Base-by-base conservation (phyloP, 1,140 invertebrate species). In the Drosophila mojavensis region DNA sequence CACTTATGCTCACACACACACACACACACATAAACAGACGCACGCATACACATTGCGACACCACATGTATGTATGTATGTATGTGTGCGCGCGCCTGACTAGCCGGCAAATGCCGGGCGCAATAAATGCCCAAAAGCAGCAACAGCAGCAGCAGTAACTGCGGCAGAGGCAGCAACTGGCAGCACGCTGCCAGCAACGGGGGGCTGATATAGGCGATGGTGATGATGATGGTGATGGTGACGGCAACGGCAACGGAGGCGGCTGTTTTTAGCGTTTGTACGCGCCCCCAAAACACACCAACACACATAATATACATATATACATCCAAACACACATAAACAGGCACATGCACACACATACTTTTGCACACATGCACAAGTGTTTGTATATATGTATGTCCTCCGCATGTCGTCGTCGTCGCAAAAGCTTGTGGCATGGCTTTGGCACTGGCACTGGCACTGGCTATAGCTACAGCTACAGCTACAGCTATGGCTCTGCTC, bases 101-200 rank as follows among this genome's bases (percentile, higher is more conserved):
- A 80, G 84, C 84, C 84, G 84, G 84, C 84, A 80, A 82, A 78
- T 73, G 78, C 71, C 78, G 78, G 69, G 68, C 78, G 80, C 80
- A 89, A 90, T 89, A 89, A 89, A 89, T 89, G 84, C 84, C 84
- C 84, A 89, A 89, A 89, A 89, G 84, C 84, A 89, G 84, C 83
- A 81, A 66, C 67, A 81, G 13, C 36, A 43, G 50, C 56, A 64
- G 39, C 48, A 53, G 17, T 50, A 47, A 17, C 79, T 70, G 47
- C 51, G 64, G 65, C 68, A 71, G 67, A 66, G 78, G 68, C 45
- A 66, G 20, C 17, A 17, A 74, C 73, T 83, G 73, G 63, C 51
- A 55, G 60, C 69, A 68, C 61, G 63, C 71, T 64, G 61, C 67
- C 59, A 66, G 55, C 74, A 60, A 63, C 59, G 69, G 47, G 56